phyloP scores from a whole-genome alignment of 2,888 invertebrate genomes.

The Archips xylosteana region DNA sequence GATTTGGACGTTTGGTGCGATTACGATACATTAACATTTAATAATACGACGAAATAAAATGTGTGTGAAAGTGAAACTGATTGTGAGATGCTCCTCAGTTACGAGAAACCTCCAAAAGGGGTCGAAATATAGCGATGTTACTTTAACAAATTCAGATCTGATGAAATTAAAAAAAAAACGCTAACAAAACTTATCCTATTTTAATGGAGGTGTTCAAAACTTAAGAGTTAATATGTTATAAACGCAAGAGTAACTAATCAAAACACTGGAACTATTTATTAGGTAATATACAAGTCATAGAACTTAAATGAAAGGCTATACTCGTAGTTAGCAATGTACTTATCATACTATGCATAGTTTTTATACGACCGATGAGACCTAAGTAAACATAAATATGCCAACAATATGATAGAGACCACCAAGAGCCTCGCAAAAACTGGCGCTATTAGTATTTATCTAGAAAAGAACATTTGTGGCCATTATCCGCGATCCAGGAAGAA shows the following conservation, averaged over 20 bases:
- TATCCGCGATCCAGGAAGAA: constrained; percentile 49
- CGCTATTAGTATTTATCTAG: constrained; percentile 10
- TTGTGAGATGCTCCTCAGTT: not conserved
- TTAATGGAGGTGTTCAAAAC: too few relatives aligned
- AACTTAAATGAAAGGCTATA: not conserved
- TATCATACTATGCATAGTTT: not conserved
- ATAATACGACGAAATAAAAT: not conserved
- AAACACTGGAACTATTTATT: too few relatives aligned
- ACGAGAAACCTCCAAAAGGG: not conserved
- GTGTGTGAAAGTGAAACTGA: not conserved
- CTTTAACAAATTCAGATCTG: too few relatives aligned
- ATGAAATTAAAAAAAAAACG: too few relatives aligned
- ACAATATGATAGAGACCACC: constrained; percentile 33
- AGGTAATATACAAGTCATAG: not conserved
- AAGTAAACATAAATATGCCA: not conserved
- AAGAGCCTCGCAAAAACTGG: constrained; percentile 21
- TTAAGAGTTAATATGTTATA: too few relatives aligned
- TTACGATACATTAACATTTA: not conserved
- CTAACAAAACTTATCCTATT: too few relatives aligned
- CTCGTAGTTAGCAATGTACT: not conserved
- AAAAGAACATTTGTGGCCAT: constrained; percentile 24
- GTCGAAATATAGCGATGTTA: too few relatives aligned
- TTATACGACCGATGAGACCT: not conserved
- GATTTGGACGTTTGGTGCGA: not conserved
- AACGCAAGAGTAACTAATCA: too few relatives aligned